phyloP scores from a whole-genome alignment of 1,140 invertebrate species.

The Rhyzopertha dominica region DNA sequence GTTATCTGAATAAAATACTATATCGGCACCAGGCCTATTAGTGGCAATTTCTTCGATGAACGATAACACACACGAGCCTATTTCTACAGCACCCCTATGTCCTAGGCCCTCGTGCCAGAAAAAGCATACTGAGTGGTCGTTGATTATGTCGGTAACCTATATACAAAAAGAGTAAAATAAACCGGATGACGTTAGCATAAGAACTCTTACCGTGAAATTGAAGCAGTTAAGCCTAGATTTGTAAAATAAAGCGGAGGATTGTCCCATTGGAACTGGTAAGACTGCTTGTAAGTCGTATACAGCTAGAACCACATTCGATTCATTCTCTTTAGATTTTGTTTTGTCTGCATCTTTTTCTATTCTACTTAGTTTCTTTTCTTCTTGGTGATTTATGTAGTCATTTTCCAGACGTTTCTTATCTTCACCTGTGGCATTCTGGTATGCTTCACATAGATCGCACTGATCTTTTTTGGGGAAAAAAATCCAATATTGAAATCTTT shows the following conservation, averaged over 20 bases:
- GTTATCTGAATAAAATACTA: conserved; percentile 42
- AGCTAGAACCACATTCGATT: conserved; percentile 18
- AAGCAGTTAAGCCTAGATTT: conserved; percentile 44
- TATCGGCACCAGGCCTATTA: conserved; percentile 22
- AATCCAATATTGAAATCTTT: conserved; percentile 40
- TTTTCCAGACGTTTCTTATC: conserved; percentile 10
- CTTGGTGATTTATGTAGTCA: conserved; percentile 22
- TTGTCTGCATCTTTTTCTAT: conserved; percentile 27
- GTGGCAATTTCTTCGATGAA: conserved; percentile 32
- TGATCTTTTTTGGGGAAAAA: conserved; percentile 43
- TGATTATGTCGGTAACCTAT: conserved; percentile 18
- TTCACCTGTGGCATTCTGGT: conserved; percentile 25
- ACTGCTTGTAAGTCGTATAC: conserved; percentile 34
- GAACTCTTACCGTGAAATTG: conserved; percentile 45
- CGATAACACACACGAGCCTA: conserved; percentile 40
- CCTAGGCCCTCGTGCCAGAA: conserved; percentile 47
- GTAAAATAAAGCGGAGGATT: conserved; percentile 30
- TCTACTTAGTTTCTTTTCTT: conserved; percentile 22
- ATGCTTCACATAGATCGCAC: conserved; percentile 41
- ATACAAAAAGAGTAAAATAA: conserved; percentile 8
- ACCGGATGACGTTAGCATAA: background rate
- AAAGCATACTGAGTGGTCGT: conserved; percentile 36
- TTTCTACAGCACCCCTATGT: conserved; percentile 44
- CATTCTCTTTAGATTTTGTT: conserved; percentile 15
- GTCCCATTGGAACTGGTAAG: conserved; percentile 28